Conservation (phyloP, 1,140 invertebrate genomes). For the Goniozus legneri region DNA sequence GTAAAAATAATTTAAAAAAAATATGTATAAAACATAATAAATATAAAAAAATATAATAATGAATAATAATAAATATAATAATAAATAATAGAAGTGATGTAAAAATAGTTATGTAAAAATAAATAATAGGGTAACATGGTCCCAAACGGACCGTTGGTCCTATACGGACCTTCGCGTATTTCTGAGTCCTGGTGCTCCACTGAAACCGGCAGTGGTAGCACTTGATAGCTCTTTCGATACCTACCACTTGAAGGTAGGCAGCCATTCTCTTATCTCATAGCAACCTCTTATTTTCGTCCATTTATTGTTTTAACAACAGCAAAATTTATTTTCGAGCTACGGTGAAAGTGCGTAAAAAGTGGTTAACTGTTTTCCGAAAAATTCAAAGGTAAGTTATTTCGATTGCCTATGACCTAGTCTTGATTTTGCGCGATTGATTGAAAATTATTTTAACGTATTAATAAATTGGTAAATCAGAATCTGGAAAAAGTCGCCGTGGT, state of each 20-base stretch:
- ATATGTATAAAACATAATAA: too few species aligned
- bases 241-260: background rate
- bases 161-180: background rate
- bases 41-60: too few species aligned
- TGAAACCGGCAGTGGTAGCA: background rate
- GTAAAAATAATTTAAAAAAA: too few species aligned
- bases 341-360: background rate
- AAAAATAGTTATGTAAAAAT: background rate
- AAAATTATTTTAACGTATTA: background rate
- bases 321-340: constrained; percentile 6
- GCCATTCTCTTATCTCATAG: background rate
- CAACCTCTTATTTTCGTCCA: background rate
- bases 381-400: background rate
- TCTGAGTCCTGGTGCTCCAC: background rate
- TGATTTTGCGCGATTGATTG: background rate
- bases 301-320: constrained; percentile 8
- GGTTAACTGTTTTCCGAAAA: constrained; percentile 1
- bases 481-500: background rate
- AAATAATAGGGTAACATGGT: background rate
- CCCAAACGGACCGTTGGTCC: background rate
- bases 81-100: too few species aligned
- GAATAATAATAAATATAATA: too few species aligned
- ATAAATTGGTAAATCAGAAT: background rate
- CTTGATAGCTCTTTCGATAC: background rate
- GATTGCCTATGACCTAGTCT: background rate